These are phyloP conservation scores for Trisateles emortualis DNA, from an alignment of 2,888 invertebrate genomes.

Conservation along the genomic window DNA sequence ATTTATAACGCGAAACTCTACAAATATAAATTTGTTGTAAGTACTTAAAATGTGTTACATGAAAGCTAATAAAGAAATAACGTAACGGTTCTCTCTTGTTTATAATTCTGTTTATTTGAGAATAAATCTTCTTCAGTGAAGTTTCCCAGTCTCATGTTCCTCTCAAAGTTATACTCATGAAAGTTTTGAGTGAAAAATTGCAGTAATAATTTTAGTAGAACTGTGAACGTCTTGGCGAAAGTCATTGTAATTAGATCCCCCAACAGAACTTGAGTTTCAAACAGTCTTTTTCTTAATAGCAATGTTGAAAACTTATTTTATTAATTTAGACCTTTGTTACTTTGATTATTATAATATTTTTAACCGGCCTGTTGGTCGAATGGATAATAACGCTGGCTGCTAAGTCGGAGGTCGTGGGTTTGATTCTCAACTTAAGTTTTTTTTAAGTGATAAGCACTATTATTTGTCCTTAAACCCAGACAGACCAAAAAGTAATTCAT, in stretches of 20 bases:
- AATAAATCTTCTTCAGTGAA: constrained; percentile 64
- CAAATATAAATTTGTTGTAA: neutral
- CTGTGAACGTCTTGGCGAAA: constrained; percentile 67
- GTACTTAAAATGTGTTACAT: constrained; percentile 19
- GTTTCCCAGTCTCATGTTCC: constrained; percentile 58
- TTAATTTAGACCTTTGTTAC: constrained; percentile 33
- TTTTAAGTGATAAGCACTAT: too few relatives aligned
- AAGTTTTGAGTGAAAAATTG: constrained; percentile 81
- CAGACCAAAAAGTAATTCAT: too few relatives aligned
- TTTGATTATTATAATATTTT: neutral
- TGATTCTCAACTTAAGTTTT: too few relatives aligned
- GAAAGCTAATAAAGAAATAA: constrained; percentile 54
- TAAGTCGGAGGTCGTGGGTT: too few relatives aligned
- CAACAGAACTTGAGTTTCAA: constrained; percentile 63
- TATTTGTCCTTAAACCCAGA: too few relatives aligned
- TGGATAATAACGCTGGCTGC: too few relatives aligned
- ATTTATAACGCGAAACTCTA: neutral
- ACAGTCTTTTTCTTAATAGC: constrained; percentile 67
- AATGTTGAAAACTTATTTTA: constrained; percentile 66
- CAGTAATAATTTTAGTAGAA: constrained; percentile 76
- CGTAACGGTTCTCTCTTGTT: constrained; percentile 41
- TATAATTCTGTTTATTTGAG: constrained; percentile 58
- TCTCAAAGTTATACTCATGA: constrained; percentile 63
- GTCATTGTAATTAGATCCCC: constrained; percentile 74
- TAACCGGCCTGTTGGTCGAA: too few relatives aligned